A percentile compares a stretch with the other conserved stretches of the same genome.
These are phyloP conservation scores for Heterotilapia buettikoferi DNA, from an alignment of 2,113 vertebrate species.

Conservation along the genomic window DNA sequence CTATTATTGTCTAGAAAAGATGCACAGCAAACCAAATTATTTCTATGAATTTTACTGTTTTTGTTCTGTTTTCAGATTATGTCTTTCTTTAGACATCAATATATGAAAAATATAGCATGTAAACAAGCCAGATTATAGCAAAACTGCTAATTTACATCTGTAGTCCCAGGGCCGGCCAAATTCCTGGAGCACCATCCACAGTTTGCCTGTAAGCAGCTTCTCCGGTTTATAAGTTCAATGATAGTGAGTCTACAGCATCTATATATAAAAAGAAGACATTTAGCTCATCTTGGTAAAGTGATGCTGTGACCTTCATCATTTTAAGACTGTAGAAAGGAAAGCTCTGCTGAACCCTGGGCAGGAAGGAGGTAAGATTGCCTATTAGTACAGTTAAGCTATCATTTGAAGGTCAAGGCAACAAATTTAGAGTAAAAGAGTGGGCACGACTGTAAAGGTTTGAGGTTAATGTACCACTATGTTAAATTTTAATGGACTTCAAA, in stretches of 20 bases:
- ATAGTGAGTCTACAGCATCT: neutral
- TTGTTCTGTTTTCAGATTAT: neutral
- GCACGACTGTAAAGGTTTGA: neutral
- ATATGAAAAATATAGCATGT: neutral
- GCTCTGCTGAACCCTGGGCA: neutral
- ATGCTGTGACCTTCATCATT: neutral
- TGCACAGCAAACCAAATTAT: neutral
- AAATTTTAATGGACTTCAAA: neutral
- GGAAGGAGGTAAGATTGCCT: neutral
- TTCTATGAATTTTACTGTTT: neutral
- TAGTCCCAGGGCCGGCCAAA: neutral
- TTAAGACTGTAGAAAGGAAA: neutral
- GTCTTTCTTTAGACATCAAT: neutral
- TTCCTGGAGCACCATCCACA: neutral
- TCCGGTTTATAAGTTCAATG: neutral
- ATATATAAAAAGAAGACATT: neutral
- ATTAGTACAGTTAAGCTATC: neutral
- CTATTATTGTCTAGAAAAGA: neutral
- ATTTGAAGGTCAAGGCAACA: neutral
- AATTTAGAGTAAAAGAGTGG: neutral
- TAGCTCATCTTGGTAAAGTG: neutral
- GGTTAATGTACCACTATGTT: neutral
- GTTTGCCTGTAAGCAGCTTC: neutral
- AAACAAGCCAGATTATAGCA: neutral
- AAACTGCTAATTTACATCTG: rapidly evolving